phyloP scores from a whole-genome alignment of 2,888 invertebrate genomes.

The Cheilosia vulpina region DNA sequence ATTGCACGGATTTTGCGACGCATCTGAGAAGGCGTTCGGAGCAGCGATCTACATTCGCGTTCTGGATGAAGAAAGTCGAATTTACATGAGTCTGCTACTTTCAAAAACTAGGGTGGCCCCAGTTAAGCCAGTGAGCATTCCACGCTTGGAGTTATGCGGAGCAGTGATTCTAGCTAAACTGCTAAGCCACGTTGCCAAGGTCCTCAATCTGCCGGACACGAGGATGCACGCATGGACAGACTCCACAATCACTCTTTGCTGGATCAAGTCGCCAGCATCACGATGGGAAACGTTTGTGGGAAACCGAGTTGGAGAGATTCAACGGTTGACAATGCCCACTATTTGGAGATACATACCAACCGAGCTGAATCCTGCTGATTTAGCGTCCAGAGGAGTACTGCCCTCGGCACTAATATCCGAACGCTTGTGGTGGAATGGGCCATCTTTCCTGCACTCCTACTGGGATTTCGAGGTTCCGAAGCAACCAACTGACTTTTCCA shows the following conservation, averaged over 20 bases:
- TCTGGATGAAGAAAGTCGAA: neutral
- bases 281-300: conserved; percentile 1
- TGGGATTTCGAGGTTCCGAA: neutral
- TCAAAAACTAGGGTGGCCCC: neutral
- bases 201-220: neutral
- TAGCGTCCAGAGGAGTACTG: neutral
- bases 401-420: neutral
- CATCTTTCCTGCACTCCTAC: too few relatives aligned
- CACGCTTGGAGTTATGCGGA: neutral
- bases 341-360: neutral
- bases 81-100: neutral
- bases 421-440: neutral
- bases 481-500: neutral
- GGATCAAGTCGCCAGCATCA: neutral
- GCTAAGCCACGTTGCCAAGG: neutral
- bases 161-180: neutral
- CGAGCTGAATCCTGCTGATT: neutral
- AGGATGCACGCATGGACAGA: neutral
- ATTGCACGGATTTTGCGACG: neutral
- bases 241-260: neutral
- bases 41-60: neutral
- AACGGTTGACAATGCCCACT: neutral
- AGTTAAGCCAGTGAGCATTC: neutral
- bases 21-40: neutral
- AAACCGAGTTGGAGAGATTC: neutral